Evolutionary conservation across 2,888 invertebrate species (phyloP), one percentile per base, ranked within the genome.

Genomic region (Calameuta idolon): DNA sequence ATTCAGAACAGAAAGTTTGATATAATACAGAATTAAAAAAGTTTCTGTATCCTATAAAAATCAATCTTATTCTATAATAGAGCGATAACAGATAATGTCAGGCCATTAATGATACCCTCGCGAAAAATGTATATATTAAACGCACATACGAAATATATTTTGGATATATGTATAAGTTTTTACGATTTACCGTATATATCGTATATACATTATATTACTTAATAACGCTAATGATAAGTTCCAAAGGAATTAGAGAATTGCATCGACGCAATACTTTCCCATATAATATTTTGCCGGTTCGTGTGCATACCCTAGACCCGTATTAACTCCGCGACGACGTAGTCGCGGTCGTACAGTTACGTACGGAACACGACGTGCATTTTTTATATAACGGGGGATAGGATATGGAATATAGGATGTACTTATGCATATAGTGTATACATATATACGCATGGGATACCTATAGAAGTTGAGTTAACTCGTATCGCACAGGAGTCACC

Each of bases 351-450:
- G 31, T 77, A 80, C 80, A 78, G 80, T 80, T 80, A 80, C 78
- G 71, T 76, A 69, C 74, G 37, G 74, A 37, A 80, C 78, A 78
- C 55, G 78, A 15, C 71, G 40, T 78, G 78, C 78, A 78, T 80
- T 78, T 80, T 78, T 76, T 78, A 78, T 76, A 68, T 78, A 74
- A 74, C 76, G 75, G 78, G 69, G 78, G 73, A 77, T 40, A 33
- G 74, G 34, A 77, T 55, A 77, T 74, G 69, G 77, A 77, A 74
- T 37, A 35, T 74, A 30, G 74, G 74, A 74, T 74, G 35, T 74
- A 74, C 74, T 23, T 34, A 34, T 74, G 35, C 35, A 34, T 30
- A 23, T 74, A 34, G 15, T 33, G 4, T 30, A 69, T 69, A 12
- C 11, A 12, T 69, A 4, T 69, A 69, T 71, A 31, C 31, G 71